Percentiles rank a stretch among this genome's conserved stretches.
Conservation (phyloP, 2,113 vertebrate species). For the Mesoclemmys tuberculata region DNA sequence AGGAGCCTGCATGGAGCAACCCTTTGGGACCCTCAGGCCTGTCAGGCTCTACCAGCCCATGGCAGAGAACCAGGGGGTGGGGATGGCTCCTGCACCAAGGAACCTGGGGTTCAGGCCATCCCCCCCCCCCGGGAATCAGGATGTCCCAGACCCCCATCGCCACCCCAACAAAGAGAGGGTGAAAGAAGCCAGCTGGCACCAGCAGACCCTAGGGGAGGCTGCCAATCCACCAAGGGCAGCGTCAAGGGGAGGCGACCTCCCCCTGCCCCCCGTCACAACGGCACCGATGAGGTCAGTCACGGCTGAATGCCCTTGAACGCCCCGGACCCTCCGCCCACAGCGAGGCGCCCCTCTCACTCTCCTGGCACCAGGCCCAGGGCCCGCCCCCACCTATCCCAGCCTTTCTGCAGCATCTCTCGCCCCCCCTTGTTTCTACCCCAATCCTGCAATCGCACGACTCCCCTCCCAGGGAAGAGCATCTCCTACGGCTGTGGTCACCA, state of each 20-base stretch:
- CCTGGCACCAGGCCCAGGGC: neutral
- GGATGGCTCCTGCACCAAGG: neutral
- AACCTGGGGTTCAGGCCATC: too few relatives aligned
- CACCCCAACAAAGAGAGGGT: neutral
- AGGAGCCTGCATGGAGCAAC: neutral
- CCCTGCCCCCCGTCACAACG: neutral
- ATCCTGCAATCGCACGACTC: neutral
- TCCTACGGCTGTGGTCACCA: too few relatives aligned
- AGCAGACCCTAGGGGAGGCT: neutral
- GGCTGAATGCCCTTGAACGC: neutral
- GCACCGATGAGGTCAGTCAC: neutral
- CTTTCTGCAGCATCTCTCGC: neutral
- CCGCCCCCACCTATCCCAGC: neutral
- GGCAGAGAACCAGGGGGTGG: neutral
- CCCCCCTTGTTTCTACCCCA: neutral
- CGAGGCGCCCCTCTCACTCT: neutral
- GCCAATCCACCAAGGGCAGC: neutral
- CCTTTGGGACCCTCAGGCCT: neutral
- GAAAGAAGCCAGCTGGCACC: neutral
- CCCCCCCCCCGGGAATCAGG: neutral
- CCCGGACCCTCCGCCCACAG: neutral
- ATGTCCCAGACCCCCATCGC: neutral
- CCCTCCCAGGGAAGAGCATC: neutral
- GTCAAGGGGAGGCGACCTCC: neutral
- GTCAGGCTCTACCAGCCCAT: neutral